A percentile compares a stretch with the other conserved stretches of the same genome.
These are phyloP conservation scores for Drosophila baimaii DNA, from an alignment of 1,140 invertebrate genomes.

Conservation along the genomic window DNA sequence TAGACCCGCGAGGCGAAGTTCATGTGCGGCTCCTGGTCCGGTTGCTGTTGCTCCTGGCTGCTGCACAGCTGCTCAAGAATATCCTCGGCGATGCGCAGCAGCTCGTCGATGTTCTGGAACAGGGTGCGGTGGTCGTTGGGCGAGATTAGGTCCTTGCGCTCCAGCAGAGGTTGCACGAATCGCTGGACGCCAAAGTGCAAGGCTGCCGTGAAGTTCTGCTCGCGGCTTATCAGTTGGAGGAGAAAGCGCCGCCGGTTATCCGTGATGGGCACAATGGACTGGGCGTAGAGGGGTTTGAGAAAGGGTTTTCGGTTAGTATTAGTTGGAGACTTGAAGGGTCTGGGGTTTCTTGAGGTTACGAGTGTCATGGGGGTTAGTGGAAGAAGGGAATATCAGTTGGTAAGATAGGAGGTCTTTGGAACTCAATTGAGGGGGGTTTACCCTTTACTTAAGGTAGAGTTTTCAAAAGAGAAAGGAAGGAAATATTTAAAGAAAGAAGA, in stretches of 20 bases:
- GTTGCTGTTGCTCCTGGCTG: slow-evolving; percentile 86
- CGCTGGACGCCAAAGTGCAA: slow-evolving; percentile 90
- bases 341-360: not conserved
- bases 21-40: slow-evolving; percentile 88
- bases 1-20: slow-evolving; percentile 89
- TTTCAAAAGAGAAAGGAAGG: no score
- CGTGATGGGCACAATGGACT: slow-evolving; percentile 84
- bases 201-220: slow-evolving; percentile 90
- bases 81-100: slow-evolving; percentile 91
- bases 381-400: no score
- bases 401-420: not conserved
- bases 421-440: no score
- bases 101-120: slow-evolving; percentile 93
- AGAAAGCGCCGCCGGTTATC: slow-evolving; percentile 85
- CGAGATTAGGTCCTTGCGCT: slow-evolving; percentile 90
- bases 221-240: slow-evolving; percentile 87
- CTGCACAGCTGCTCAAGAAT: slow-evolving; percentile 90
- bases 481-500: no score
- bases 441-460: not conserved
- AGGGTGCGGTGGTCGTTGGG: slow-evolving; percentile 90
- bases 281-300: slow-evolving; percentile 21
- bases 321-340: not conserved
- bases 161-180: slow-evolving; percentile 89
- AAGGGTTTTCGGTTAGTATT: not conserved
- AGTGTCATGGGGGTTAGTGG: not conserved